Percentiles rank a stretch among this genome's conserved stretches.
phyloP scores from a whole-genome alignment of 2,888 invertebrate genomes.

The Nymphalis polychloros region DNA sequence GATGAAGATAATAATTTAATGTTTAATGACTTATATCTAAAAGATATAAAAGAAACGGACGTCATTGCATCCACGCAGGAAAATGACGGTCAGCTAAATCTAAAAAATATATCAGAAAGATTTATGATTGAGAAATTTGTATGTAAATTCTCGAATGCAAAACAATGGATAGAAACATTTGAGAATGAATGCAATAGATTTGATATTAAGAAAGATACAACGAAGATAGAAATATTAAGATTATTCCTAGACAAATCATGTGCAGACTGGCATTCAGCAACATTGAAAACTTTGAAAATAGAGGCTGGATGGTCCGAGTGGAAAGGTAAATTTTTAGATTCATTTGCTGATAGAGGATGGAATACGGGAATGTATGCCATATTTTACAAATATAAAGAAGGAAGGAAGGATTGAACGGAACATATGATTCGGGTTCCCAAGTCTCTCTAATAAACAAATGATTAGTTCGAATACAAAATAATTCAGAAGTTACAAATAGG shows the following conservation, averaged over 20 bases:
- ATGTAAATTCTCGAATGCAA: background rate
- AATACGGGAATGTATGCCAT: conserved; percentile 1
- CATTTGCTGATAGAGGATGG: background rate
- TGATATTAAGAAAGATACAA: background rate
- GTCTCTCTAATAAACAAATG: background rate
- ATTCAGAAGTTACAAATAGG: background rate
- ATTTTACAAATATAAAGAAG: background rate
- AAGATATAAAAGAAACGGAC: background rate
- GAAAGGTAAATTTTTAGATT: background rate
- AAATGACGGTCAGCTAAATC: conserved; percentile 3
- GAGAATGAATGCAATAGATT: background rate
- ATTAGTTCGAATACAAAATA: background rate
- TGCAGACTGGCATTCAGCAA: background rate
- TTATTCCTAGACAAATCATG: background rate
- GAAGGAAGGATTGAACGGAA: background rate
- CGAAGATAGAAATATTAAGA: background rate
- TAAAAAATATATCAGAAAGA: conserved; percentile 1
- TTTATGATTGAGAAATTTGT: background rate
- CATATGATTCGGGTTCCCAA: conserved; percentile 1
- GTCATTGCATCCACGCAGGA: background rate
- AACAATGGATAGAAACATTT: conserved; percentile 1
- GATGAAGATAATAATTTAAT: conserved; percentile 1
- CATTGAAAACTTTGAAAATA: conserved; percentile 1
- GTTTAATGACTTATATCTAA: conserved; percentile 3
- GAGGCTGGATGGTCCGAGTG: conserved; percentile 1